A percentile compares a stretch with the other conserved stretches of the same genome.
These are phyloP conservation scores for Serrognathus titanus DNA, from an alignment of 2,888 invertebrate species.

Conservation along the genomic window DNA sequence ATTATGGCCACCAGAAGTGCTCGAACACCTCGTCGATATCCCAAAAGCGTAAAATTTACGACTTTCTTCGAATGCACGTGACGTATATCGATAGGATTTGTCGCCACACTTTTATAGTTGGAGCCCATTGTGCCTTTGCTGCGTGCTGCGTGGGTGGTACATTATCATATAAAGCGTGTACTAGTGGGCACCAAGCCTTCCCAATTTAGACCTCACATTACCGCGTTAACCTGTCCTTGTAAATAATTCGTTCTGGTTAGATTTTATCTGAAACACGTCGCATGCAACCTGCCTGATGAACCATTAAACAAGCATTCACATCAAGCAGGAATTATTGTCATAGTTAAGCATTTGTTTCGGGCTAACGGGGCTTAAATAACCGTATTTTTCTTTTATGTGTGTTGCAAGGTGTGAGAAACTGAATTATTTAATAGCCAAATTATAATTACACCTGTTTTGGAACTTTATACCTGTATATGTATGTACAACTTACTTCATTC, in stretches of 20 bases:
- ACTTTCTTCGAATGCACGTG: background rate
- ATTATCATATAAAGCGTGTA: constrained; percentile 24
- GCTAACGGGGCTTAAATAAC: too few species aligned
- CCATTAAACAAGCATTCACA: background rate
- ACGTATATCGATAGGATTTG: background rate
- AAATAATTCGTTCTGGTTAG: background rate
- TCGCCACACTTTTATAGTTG: background rate
- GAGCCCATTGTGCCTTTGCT: background rate
- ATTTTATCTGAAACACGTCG: background rate
- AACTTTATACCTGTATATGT: too few species aligned
- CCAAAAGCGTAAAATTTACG: too few species aligned
- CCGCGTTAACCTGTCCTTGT: background rate
- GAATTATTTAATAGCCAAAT: too few species aligned
- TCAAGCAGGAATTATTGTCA: too few species aligned
- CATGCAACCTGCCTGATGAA: background rate
- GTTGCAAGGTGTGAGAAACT: too few species aligned
- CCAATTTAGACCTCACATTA: background rate
- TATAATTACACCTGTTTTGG: too few species aligned
- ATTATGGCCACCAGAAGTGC: too few species aligned
- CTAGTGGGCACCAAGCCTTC: constrained; percentile 10
- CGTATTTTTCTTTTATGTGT: too few species aligned
- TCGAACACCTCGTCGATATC: too few species aligned
- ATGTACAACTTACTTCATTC: too few species aligned
- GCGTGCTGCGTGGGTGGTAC: constrained; percentile 17
- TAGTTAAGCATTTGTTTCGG: too few species aligned